Conservation (phyloP, 2,113 vertebrate species). For the Periophthalmodon schlosseri region DNA sequence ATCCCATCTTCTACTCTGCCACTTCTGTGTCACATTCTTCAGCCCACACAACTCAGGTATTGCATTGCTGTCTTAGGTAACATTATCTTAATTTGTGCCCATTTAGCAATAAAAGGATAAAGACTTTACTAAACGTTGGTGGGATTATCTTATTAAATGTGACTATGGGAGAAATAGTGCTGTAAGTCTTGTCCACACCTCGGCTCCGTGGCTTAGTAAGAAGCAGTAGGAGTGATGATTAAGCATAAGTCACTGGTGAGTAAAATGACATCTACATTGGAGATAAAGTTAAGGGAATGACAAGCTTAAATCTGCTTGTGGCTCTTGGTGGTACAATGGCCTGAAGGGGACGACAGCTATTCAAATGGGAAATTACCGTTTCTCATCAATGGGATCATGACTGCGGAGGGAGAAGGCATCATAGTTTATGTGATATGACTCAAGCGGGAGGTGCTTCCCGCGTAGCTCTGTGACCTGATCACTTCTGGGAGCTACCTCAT, state of each 20-base stretch:
- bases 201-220: not conserved
- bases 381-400: constrained; percentile 39
- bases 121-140: not conserved
- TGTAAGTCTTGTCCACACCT: not conserved
- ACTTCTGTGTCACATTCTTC: not conserved
- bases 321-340: constrained; percentile 7
- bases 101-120: not conserved
- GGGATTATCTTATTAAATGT: constrained; percentile 3
- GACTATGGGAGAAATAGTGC: not conserved
- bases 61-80: not conserved
- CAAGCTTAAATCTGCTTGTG: not conserved
- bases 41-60: not conserved
- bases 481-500: constrained; percentile 38
- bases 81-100: not conserved
- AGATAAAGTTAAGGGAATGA: not conserved
- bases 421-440: constrained; percentile 58
- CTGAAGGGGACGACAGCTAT: constrained; percentile 9
- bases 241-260: not conserved
- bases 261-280: not conserved
- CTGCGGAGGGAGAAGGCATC: constrained; percentile 67
- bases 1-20: not conserved
- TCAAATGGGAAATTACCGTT: not conserved
- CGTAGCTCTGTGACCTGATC: constrained; percentile 40
- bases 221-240: not conserved
- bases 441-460: constrained; percentile 61